Evolutionary conservation across 1,140 invertebrate species (phyloP), one percentile per base, ranked within the genome.

Genomic region (Ectropis grisescens): DNA sequence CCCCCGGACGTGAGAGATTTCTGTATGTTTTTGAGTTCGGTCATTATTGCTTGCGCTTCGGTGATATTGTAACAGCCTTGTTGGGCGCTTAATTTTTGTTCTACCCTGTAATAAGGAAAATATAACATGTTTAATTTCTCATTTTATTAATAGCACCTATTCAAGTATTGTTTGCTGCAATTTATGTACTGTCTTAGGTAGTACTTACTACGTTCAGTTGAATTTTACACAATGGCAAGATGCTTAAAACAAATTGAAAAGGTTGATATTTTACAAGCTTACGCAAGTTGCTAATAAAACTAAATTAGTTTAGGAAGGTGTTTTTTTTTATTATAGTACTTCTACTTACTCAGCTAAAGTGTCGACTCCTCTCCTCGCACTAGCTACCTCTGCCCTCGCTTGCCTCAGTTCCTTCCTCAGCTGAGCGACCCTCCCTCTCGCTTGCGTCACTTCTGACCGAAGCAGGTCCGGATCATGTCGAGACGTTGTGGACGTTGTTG

Each of bases 391-490:
- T 7, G 93, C 91, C 53, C 91, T 86, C 41, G 96, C 96, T 67
- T 97, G 94, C 58, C 94, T 90, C 52, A 98, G 78, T 83, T 98
- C 96, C 53, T 91, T 89, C 65, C 94, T 92, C 9, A 98, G 84
- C 47, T 94, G 87, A 11, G 93, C 91, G 1, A 98, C 95, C 33
- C 96, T 84, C 49, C 92, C 93, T 56, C 91, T 89, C 1, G 96
- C 95, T 54, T 94, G 85, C 13, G 91, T 90, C 14, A 98, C 92
- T 78, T 98, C 96, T 15, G 93, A 92, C 70, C 96, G 94, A 15
- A 98, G 84, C 13, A 97, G 83, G 61, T 98, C 96, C 11, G 95
- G 95, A 82, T 98, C 96, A 70, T 96, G 97, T 58, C 96, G 93
- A 19, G 94, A 95, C 65, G 93, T 94, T 7, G 70, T 76, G 1